Conservation (phyloP, 2,113 vertebrate genomes). For the Onychostoma macrolepis region DNA sequence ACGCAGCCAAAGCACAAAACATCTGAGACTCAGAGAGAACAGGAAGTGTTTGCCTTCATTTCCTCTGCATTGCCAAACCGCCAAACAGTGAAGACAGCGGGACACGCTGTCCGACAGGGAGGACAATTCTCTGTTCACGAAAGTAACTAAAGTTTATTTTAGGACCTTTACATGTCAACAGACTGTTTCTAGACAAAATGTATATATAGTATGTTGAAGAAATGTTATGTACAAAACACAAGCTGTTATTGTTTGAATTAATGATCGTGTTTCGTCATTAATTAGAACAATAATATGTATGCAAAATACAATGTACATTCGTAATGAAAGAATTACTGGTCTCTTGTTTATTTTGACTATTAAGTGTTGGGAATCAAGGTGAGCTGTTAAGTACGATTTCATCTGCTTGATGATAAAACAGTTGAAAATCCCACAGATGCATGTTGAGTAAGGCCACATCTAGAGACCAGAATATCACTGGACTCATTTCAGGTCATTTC, state of each 20-base stretch:
- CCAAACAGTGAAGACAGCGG: slow-evolving; percentile 1
- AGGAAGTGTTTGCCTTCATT: slow-evolving; percentile 47
- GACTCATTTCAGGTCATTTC: background rate
- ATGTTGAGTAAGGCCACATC: background rate
- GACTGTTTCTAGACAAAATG: slow-evolving; percentile 62
- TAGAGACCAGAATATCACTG: background rate
- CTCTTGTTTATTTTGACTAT: slow-evolving; percentile 4
- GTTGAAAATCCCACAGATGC: background rate
- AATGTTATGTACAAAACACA: slow-evolving; percentile 54
- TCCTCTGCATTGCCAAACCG: slow-evolving; percentile 45
- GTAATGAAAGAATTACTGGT: slow-evolving; percentile 21
- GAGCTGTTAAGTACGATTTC: background rate
- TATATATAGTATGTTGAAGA: slow-evolving; percentile 60
- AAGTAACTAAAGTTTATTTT: slow-evolving; percentile 64
- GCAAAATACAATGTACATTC: slow-evolving; percentile 54
- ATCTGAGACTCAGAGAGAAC: slow-evolving; percentile 48
- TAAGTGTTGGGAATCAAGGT: background rate
- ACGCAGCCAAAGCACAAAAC: slow-evolving; percentile 63
- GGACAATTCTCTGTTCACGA: slow-evolving; percentile 49
- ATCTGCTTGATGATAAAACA: background rate
- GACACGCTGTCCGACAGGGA: background rate
- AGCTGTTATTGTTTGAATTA: slow-evolving; percentile 52
- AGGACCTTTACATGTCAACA: slow-evolving; percentile 55
- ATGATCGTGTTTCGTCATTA: slow-evolving; percentile 50
- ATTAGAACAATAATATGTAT: slow-evolving; percentile 52